These are phyloP conservation scores for Pyrrhosoma nymphula DNA, from an alignment of 2,888 invertebrate genomes.

Conservation along the genomic window DNA sequence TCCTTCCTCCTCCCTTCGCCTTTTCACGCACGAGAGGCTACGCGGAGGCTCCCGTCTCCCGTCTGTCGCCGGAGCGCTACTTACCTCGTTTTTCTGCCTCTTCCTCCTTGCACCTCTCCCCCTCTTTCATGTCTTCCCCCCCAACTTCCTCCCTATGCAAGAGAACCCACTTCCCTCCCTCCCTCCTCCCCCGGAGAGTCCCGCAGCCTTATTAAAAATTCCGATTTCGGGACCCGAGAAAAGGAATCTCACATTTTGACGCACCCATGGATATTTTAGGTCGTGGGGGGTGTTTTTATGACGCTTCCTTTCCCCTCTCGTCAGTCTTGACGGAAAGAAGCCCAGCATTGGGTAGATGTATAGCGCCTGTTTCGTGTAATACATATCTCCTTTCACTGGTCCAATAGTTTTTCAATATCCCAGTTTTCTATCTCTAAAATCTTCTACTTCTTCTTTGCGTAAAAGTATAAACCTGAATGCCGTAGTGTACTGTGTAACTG, in stretches of 20 bases:
- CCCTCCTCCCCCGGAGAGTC: background rate
- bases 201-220: conserved; percentile 1
- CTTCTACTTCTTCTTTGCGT: too few species aligned
- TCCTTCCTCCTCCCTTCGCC: background rate
- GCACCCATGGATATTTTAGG: conserved; percentile 10
- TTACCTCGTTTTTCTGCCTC: background rate
- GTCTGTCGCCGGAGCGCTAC: conserved; percentile 1
- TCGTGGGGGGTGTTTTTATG: background rate
- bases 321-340: background rate
- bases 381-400: too few species aligned
- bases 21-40: background rate
- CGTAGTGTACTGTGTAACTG: too few species aligned
- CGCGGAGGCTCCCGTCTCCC: background rate
- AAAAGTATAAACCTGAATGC: too few species aligned
- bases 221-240: background rate
- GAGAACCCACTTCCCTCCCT: background rate
- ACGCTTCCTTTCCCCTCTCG: background rate
- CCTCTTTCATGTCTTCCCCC: background rate
- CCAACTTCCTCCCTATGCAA: background rate
- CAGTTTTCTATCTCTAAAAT: too few species aligned
- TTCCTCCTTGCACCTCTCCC: background rate
- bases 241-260: background rate
- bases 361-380: too few species aligned
- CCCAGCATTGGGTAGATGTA: too few species aligned
- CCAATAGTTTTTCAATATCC: too few species aligned